Evolutionary conservation across 2,888 invertebrate genomes (phyloP).

Genomic region (Pyrochroa serraticornis): DNA sequence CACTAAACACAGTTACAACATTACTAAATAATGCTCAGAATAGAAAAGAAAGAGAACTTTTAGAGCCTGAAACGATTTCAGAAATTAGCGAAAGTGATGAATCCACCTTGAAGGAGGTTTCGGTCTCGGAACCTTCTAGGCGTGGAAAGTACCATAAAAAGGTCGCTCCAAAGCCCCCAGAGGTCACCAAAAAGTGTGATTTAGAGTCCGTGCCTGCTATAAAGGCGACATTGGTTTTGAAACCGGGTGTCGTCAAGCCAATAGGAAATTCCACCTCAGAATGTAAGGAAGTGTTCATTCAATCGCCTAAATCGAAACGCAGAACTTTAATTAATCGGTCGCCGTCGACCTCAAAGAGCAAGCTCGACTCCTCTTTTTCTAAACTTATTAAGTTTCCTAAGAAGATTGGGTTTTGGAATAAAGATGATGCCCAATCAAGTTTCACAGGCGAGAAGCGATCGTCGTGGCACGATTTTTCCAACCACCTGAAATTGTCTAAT

Average conservation of each 20-base stretch:
- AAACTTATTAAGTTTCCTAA: conserved; percentile 62
- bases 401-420: conserved; percentile 65
- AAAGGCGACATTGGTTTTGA: conserved; percentile 60
- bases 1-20: too few species aligned
- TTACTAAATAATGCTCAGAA: background rate
- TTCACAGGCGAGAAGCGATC: conserved; percentile 37
- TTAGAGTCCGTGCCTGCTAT: conserved; percentile 46
- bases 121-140: conserved; percentile 36
- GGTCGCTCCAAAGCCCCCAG: conserved; percentile 60
- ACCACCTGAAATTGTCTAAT: conserved; percentile 21
- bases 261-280: conserved; percentile 37
- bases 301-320: conserved; percentile 50
- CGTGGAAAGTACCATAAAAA: conserved; percentile 63
- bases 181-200: conserved; percentile 19
- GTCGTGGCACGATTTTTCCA: conserved; percentile 45
- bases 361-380: conserved; percentile 34
- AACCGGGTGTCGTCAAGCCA: conserved; percentile 57
- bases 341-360: conserved; percentile 27
- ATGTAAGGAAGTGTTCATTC: conserved; percentile 47
- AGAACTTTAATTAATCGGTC: conserved; percentile 32
- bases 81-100: background rate
- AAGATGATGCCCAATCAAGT: conserved; percentile 50
- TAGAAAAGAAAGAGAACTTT: background rate
- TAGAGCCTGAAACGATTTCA: background rate
- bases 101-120: background rate